Base-by-base conservation (phyloP, 2,797 vertebrate species). In the Podarcis lilfordi region DNA sequence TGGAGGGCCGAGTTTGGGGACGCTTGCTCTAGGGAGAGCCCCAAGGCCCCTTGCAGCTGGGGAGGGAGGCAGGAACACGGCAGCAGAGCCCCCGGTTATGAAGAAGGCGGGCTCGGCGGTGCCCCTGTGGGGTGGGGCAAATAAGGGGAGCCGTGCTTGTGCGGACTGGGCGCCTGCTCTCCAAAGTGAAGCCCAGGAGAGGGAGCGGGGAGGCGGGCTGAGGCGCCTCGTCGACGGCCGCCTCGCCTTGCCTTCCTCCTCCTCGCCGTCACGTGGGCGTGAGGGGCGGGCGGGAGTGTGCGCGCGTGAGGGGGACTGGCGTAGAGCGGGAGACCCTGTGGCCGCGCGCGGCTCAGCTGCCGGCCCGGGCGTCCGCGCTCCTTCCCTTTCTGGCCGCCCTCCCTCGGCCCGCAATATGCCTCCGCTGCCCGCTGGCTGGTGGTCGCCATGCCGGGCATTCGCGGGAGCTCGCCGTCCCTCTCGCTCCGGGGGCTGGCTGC, bases 341-440 rank as follows among this genome's bases (percentile, higher is more conserved):
- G 32, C 61, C 25, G 37, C 84, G 4, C 13, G 61, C 64, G 25
- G 81, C 45, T 55, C 43, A 27, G 59, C 23, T 55, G 76, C 68
- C 15, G 50, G 66, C 45, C 1, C 0, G 90, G 92, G 92, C 80
- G 88, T 80, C 2, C 84, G 84, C 85, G 89, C 91, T 50, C 89
- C 86, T 82, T 66, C 45, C 35, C 45, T 66, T 32, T 89, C 59
- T 40, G 19, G 88, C 86, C 79, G 50, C 90, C 87, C 82, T 64
- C 25, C 32, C 32, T 68, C 40, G 79, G 86, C 90, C 87, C 95
- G 95, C 96, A 96, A 95, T 96, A 96, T 97, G 96, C 95, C 96
- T 92, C 95, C 94, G 91, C 92, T 92, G 95, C 94, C 93, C 94
- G 10, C 84, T 37, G 94, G 95, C 95, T 96, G 92, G 91, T 89